Evolutionary conservation across 2,888 invertebrate genomes (phyloP).

Genomic region (Crematogaster levior): DNA sequence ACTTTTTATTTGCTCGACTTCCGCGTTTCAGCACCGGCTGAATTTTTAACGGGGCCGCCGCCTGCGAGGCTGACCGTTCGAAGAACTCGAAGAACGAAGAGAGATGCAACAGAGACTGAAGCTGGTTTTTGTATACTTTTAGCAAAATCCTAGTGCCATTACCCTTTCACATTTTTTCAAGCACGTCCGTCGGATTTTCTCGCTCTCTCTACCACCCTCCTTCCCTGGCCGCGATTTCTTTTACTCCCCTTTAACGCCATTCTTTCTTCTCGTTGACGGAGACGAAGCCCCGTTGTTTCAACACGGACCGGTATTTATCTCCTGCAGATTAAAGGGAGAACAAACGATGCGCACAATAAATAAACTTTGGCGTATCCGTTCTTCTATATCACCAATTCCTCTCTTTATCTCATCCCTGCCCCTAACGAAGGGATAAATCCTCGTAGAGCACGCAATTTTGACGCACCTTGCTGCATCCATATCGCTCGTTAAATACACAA

Average conservation of each 20-base stretch:
- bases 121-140: slow-evolving; percentile 31
- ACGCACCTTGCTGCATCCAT: background rate
- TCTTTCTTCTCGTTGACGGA: slow-evolving; percentile 49
- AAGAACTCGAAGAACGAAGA: slow-evolving; percentile 28
- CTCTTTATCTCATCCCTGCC: background rate
- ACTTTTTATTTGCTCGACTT: slow-evolving; percentile 38
- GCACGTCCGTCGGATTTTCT: slow-evolving; percentile 27
- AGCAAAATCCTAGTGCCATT: slow-evolving; percentile 36
- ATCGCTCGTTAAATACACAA: slow-evolving; percentile 21
- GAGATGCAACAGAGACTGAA: background rate
- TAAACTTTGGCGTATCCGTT: slow-evolving; percentile 62
- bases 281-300: slow-evolving; percentile 60
- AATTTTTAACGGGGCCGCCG: slow-evolving; percentile 35
- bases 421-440: slow-evolving; percentile 23
- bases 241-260: background rate
- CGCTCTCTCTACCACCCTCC: slow-evolving; percentile 2
- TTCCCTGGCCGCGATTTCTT: background rate
- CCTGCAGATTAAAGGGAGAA: slow-evolving; percentile 69
- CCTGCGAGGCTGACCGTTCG: slow-evolving; percentile 9
- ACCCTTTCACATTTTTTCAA: slow-evolving; percentile 23
- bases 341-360: slow-evolving; percentile 67
- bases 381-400: slow-evolving; percentile 37
- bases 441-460: slow-evolving; percentile 12
- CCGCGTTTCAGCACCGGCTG: slow-evolving; percentile 27
- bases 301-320: slow-evolving; percentile 67